Conservation (phyloP, 2,888 invertebrate species). For the Cenopis cana region DNA sequence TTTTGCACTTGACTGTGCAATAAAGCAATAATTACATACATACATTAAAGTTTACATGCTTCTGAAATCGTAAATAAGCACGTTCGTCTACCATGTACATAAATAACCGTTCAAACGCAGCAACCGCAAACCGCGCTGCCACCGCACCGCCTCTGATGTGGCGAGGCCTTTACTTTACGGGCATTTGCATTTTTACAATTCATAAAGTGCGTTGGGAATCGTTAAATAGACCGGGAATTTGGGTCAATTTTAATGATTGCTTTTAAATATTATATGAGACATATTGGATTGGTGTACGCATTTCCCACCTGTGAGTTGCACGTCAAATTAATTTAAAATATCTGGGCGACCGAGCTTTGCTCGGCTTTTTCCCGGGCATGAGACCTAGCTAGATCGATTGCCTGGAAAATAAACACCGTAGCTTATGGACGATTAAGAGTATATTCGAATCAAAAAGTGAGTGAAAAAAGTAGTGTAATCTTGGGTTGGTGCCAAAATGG, state of each 20-base stretch:
- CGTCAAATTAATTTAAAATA: too few species aligned
- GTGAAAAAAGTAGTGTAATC: too few species aligned
- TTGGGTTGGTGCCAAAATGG: too few species aligned
- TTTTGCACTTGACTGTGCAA: too few species aligned
- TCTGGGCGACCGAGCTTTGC: too few species aligned
- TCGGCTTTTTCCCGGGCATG: too few species aligned
- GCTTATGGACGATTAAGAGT: too few species aligned
- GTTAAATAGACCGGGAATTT: constrained; percentile 1
- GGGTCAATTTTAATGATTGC: neutral
- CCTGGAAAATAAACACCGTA: too few species aligned
- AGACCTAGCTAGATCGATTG: too few species aligned
- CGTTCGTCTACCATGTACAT: neutral
- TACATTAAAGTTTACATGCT: neutral
- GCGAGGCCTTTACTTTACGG: constrained; percentile 5
- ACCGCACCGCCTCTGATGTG: constrained; percentile 16
- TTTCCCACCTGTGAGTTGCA: neutral
- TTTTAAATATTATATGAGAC: constrained; percentile 6
- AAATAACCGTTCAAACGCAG: neutral
- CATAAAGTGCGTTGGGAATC: constrained; percentile 16
- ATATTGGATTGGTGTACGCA: neutral
- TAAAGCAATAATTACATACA: too few species aligned
- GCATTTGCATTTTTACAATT: constrained; percentile 31
- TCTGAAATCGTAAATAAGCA: neutral
- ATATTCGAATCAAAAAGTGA: too few species aligned
- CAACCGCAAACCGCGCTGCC: constrained; percentile 1